Conservation (phyloP, 2,888 invertebrate genomes). For the Dorcus hopei region DNA sequence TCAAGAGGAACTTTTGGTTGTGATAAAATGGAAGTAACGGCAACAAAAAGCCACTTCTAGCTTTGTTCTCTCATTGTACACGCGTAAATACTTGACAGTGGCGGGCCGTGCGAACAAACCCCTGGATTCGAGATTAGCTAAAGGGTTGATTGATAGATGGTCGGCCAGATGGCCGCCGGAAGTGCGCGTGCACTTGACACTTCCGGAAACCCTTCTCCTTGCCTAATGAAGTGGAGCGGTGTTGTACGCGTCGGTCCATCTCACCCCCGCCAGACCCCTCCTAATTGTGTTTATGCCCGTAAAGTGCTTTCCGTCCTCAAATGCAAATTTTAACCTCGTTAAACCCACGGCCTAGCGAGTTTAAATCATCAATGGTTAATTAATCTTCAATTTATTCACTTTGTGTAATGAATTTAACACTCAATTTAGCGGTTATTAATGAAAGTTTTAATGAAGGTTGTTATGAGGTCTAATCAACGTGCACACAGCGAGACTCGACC, state of each 20-base stretch:
- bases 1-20: background rate
- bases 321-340: constrained; percentile 56
- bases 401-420: constrained; percentile 53
- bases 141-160: constrained; percentile 35
- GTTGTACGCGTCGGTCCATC: constrained; percentile 27
- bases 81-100: constrained; percentile 2
- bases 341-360: constrained; percentile 51
- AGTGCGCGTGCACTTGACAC: constrained; percentile 47
- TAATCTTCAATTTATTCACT: constrained; percentile 57
- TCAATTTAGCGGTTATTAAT: constrained; percentile 59
- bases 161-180: constrained; percentile 38
- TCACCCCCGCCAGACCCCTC: constrained; percentile 31
- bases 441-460: constrained; percentile 56
- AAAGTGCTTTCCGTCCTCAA: constrained; percentile 54
- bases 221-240: constrained; percentile 35
- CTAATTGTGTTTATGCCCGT: constrained; percentile 52
- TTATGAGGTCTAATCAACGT: constrained; percentile 32
- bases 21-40: background rate
- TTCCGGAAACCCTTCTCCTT: constrained; percentile 42
- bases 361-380: constrained; percentile 55
- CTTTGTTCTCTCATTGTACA: constrained; percentile 3
- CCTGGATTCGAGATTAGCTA: constrained; percentile 21
- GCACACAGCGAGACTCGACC: constrained; percentile 16
- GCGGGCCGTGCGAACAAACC: constrained; percentile 19
- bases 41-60: constrained; percentile 8